These are phyloP conservation scores for Chymomyza costata DNA, from an alignment of 1,140 invertebrate species.

Conservation along the genomic window DNA sequence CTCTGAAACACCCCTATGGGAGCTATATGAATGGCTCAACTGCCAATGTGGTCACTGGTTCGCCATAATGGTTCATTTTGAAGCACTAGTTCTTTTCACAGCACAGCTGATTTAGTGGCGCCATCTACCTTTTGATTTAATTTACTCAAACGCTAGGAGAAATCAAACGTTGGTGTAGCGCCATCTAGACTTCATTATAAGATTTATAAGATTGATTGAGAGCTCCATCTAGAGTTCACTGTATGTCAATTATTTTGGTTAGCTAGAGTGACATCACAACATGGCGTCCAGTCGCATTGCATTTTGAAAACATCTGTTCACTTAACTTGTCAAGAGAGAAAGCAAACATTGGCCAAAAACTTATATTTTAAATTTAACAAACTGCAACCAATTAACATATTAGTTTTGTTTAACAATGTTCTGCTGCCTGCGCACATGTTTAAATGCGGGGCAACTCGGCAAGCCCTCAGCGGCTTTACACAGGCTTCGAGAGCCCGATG, in stretches of 20 bases:
- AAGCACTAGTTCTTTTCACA: too few species aligned
- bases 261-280: not conserved
- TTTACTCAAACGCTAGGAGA: too few species aligned
- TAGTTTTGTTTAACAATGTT: conserved; percentile 76
- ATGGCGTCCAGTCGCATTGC: conserved; percentile 8
- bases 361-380: conserved; percentile 20
- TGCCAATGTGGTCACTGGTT: too few species aligned
- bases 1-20: too few species aligned
- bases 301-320: conserved; percentile 18
- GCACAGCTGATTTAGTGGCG: too few species aligned
- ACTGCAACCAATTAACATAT: conserved; percentile 14
- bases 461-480: conserved; percentile 77
- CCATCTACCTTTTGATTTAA: too few species aligned
- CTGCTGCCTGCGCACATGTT: conserved; percentile 88
- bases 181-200: too few species aligned
- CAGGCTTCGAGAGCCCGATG: conserved; percentile 55
- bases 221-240: conserved; percentile 6
- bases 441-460: conserved; percentile 82
- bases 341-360: conserved; percentile 1
- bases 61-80: too few species aligned
- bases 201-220: too few species aligned
- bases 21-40: too few species aligned
- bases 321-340: conserved; percentile 12
- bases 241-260: too few species aligned
- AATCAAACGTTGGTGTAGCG: too few species aligned